phyloP scores from a whole-genome alignment of 2,113 vertebrate genomes.

The Cryptotis parvus region DNA sequence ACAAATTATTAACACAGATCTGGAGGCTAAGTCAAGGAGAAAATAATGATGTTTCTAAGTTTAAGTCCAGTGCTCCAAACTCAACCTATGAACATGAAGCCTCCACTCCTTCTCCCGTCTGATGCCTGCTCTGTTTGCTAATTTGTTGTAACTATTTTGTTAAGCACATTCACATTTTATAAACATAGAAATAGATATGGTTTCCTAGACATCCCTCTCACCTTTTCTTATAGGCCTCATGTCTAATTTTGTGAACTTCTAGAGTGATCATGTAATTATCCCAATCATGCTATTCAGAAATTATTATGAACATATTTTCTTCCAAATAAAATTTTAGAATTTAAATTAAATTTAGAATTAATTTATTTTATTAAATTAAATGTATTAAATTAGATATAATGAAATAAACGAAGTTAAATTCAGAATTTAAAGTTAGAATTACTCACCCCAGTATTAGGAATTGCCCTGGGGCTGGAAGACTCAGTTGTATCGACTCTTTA shows the following conservation, averaged over 20 bases:
- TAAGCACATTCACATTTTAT: background rate
- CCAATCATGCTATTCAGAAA: slow-evolving; percentile 31
- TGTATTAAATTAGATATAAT: too few species aligned
- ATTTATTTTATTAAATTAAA: too few species aligned
- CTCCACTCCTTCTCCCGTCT: background rate
- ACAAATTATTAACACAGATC: background rate
- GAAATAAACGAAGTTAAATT: too few species aligned
- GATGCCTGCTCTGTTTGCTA: background rate
- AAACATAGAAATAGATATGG: background rate
- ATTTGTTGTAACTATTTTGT: background rate
- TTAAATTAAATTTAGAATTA: too few species aligned
- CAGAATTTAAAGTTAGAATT: too few species aligned
- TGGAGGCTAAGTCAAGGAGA: background rate
- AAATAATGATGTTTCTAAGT: background rate
- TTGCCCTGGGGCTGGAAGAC: slow-evolving; percentile 96
- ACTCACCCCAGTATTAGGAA: slow-evolving; percentile 98
- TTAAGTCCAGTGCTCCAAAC: background rate
- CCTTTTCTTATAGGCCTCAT: background rate
- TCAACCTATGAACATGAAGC: background rate
- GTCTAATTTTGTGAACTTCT: too few species aligned
- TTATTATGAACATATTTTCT: background rate
- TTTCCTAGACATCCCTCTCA: background rate
- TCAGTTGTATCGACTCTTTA: slow-evolving; percentile 96
- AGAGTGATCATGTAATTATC: background rate
- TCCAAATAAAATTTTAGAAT: slow-evolving; percentile 66